Evolutionary conservation across 2,113 vertebrate genomes (phyloP).

Genomic region (Hepsetus odoe): DNA sequence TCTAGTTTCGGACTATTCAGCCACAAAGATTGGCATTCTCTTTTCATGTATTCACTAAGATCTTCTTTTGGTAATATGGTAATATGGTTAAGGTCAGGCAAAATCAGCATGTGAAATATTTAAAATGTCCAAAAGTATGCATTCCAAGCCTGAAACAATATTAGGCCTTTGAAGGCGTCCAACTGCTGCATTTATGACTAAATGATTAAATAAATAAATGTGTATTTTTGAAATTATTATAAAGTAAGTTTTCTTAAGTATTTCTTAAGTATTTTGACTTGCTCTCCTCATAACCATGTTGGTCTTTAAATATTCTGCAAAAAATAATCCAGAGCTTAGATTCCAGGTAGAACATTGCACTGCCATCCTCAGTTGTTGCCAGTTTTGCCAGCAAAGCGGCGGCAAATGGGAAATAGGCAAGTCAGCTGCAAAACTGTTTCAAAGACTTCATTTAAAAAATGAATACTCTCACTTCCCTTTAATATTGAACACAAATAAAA

Average conservation of each 20-base stretch:
- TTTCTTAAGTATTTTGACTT: constrained; percentile 1
- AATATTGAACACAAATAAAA: background rate
- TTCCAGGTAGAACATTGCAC: background rate
- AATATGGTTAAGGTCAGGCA: constrained; percentile 3
- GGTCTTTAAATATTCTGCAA: background rate
- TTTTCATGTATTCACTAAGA: background rate
- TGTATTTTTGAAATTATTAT: constrained; percentile 10
- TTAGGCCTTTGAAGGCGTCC: background rate
- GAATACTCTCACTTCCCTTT: background rate
- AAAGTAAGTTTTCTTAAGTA: no score
- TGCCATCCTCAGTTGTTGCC: background rate
- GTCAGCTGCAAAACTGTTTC: background rate
- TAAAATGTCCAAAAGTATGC: background rate
- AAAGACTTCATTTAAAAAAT: background rate
- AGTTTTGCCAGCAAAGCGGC: background rate
- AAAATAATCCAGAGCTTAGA: background rate
- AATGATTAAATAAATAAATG: background rate
- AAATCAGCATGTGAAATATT: constrained; percentile 11
- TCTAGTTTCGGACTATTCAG: constrained; percentile 13
- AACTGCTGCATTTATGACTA: background rate
- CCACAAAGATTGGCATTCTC: background rate
- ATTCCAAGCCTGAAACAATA: background rate
- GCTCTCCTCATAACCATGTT: background rate
- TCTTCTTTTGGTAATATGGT: constrained; percentile 20
- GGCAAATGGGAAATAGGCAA: background rate